Evolutionary conservation across 2,797 vertebrate genomes (phyloP).

Genomic region (Tokudaia muenninki): DNA sequence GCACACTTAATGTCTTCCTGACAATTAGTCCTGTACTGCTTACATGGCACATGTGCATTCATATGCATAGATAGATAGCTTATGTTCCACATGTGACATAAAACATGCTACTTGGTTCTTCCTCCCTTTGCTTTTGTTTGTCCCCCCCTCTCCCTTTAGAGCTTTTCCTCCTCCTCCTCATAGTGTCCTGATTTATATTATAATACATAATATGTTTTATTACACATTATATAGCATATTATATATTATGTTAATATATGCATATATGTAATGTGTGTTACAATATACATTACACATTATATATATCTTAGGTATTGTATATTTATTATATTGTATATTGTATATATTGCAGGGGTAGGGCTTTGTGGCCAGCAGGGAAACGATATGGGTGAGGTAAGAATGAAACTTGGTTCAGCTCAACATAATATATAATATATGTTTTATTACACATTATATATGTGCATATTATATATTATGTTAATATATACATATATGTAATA

Average conservation of each 20-base stretch:
- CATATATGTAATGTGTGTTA: neutral
- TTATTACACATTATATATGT: neutral
- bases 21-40: neutral
- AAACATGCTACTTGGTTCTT: neutral
- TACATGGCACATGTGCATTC: neutral
- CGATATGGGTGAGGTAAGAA: neutral
- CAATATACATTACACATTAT: neutral
- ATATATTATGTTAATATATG: neutral
- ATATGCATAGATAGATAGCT: neutral
- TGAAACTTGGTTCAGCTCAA: neutral
- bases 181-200: neutral
- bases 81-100: neutral
- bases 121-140: neutral
- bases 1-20: neutral
- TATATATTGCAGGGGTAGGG: neutral
- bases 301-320: neutral
- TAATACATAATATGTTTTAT: neutral
- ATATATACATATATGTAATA: neutral
- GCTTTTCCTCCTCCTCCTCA: neutral
- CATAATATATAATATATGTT: neutral
- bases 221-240: neutral
- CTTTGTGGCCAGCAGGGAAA: neutral
- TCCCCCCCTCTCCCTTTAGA: neutral
- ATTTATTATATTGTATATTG: neutral
- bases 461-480: neutral